Evolutionary conservation across 1,140 invertebrate genomes (phyloP), one percentile per base, ranked within the genome.

Genomic region (Elymnias hypermnestra): DNA sequence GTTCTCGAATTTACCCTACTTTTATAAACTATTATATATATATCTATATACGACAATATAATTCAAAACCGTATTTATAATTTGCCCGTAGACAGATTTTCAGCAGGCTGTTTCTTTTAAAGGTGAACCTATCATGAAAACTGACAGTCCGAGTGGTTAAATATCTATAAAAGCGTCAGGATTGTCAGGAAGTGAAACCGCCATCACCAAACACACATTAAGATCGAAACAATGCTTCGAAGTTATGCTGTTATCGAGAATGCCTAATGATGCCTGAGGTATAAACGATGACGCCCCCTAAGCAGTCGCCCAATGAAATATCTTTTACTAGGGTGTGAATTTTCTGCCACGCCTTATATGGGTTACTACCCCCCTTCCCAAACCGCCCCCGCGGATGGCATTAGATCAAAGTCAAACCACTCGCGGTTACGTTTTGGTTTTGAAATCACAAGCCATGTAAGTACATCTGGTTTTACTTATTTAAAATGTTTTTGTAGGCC

Each of bases 311-410:
- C 53, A 56, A 56, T 56, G 31, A 33, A 42, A 46, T 22, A 17
- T 45, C 31, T 46, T 42, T 46, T 29, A 40, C 15, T 17, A 21
- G 38, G 26, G 39, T 47, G 48, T 28, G 38, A 39, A 40, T 19
- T 56, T 6, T 45, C 8, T 39, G 53, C 53, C 38, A 48, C 53
- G 53, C 53, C 53, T 46, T 25, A 36, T 23, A 10, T 26, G 41
- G 21, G 33, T 22, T 40, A 7, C 40, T 28, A 40, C 36, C 23
- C 48, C 31, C 14, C 14, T 19, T n/a, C 38, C 22, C 14, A 36
- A 21, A 9, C 41, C 53, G 48, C 53, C 53, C 53, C 33, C 18
- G 26, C 13, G 18, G 21, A 23, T 18, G 18, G 39, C 26, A 18
- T 10, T 42, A 10, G 10, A 31, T 43, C 23, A 42, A 28, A 25